These are phyloP conservation scores for Galeopterus variegatus DNA, from an alignment of 2,113 vertebrate species.

Conservation along the genomic window DNA sequence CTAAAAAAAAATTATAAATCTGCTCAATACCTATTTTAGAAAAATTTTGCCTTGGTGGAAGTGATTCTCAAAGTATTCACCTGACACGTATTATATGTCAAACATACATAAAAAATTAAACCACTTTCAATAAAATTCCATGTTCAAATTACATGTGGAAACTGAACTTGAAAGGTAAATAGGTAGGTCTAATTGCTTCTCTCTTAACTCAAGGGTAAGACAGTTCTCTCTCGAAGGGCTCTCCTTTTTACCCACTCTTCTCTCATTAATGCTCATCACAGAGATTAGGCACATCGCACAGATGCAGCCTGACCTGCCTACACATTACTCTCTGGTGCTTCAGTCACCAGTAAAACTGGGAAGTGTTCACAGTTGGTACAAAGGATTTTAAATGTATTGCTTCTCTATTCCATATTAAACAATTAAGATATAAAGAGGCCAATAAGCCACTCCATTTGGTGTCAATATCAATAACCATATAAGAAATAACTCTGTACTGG, in stretches of 20 bases:
- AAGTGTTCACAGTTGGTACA: neutral
- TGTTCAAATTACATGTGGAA: conserved; percentile 39
- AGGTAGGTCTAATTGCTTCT: neutral
- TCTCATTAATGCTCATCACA: neutral
- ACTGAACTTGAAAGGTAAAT: conserved; percentile 7
- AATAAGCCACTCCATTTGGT: neutral
- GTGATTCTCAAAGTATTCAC: conserved; percentile 56
- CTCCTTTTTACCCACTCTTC: neutral
- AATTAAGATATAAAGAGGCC: conserved; percentile 3
- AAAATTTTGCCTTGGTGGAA: conserved; percentile 73
- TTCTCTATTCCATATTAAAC: conserved; percentile 39
- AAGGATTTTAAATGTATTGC: neutral
- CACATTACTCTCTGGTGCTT: neutral
- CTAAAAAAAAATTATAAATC: conserved; percentile 60
- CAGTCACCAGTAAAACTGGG: neutral
- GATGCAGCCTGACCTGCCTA: conserved; percentile 19
- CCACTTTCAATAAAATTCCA: conserved; percentile 49
- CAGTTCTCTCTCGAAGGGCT: neutral
- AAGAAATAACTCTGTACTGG: neutral
- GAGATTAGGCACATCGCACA: neutral
- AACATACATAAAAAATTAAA: conserved; percentile 73
- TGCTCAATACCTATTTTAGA: conserved; percentile 3
- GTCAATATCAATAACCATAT: neutral
- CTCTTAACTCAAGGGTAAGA: neutral
- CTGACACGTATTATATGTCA: conserved; percentile 72